These are phyloP conservation scores for Macrotus californicus DNA, from an alignment of 2,113 vertebrate genomes.

Conservation along the genomic window DNA sequence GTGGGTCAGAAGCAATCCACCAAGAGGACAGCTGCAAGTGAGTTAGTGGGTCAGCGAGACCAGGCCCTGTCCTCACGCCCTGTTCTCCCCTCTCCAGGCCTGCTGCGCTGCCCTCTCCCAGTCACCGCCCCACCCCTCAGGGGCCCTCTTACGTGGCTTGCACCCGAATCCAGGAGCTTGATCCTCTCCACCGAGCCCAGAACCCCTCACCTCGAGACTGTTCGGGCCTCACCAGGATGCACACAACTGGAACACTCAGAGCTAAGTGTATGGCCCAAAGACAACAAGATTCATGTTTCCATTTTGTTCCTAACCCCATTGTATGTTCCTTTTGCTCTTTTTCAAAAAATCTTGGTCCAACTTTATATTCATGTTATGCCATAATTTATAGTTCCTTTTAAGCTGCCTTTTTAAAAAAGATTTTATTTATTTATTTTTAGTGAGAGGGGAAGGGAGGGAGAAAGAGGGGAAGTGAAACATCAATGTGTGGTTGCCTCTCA, in stretches of 20 bases:
- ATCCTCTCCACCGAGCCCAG: not conserved
- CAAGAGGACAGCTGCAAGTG: not conserved
- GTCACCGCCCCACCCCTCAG: not conserved
- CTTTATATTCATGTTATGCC: not conserved
- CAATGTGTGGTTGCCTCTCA: too few relatives aligned
- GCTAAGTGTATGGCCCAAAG: not conserved
- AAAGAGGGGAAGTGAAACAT: too few relatives aligned
- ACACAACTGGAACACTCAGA: not conserved
- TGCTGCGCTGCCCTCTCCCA: not conserved
- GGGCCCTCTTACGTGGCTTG: not conserved
- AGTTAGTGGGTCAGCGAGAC: not conserved
- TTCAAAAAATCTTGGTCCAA: not conserved
- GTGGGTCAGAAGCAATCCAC: not conserved
- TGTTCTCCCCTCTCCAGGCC: not conserved
- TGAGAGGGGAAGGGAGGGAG: too few relatives aligned
- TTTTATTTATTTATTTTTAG: too few relatives aligned
- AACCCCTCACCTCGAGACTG: not conserved
- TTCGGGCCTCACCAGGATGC: not conserved
- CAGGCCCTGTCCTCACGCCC: not conserved
- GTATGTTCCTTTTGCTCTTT: not conserved
- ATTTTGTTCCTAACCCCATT: not conserved
- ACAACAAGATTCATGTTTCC: not conserved
- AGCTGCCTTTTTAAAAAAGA: not conserved
- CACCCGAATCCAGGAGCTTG: not conserved
- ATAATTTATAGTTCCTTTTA: not conserved